Base-by-base conservation (phyloP, 2,888 invertebrate genomes). In the Tetranychus piercei region DNA sequence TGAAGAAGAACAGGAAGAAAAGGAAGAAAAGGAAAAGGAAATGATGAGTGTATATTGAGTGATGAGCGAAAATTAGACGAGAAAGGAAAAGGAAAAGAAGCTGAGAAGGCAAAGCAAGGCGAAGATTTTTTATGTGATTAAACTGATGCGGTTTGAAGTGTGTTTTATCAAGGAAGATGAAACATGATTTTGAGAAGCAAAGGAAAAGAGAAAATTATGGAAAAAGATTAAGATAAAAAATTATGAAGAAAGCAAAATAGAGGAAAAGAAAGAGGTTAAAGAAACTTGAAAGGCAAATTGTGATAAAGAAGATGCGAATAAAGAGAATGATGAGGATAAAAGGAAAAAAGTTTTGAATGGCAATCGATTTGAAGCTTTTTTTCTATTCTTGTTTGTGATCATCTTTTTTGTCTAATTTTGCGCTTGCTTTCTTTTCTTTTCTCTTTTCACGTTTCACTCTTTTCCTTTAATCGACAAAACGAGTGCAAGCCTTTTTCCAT, bases 401-500 rank as follows among this genome's bases (percentile, higher is more conserved):
- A 34, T 34, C 55, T 55, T 55, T 15, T 7, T 55, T 55, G 9
- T 55, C 15, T 15, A 55, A 9, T 15, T 55, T 55, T 55, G 55
- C 11, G 55, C 15, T 9, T 15, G 9, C 15, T 55, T 55, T 15
- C 7, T 55, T 55, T 55, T 9, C 15, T 55, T 45, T 55, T 55
- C 55, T 7, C 15, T 55, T 55, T 55, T 15, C 15, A 15, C 15
- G 55, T 55, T 55, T 55, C 11, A 15, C 55, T 15, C 55, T 15
- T 15, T 55, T 15, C 9, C 20, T 20, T 23, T 69, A 69, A 23
- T 69, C 69, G 20, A 69, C 69, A 22, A 69, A 69, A 20, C 69
- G 69, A 15, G 69, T 69, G 69, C 69, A 69, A 69, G 69, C 69
- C 69, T 69, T 69, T 23, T 69, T 69, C 69, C 69, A 69, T 22